Conservation (phyloP, 2,797 vertebrate species). For the Sarcophilus harrisii region DNA sequence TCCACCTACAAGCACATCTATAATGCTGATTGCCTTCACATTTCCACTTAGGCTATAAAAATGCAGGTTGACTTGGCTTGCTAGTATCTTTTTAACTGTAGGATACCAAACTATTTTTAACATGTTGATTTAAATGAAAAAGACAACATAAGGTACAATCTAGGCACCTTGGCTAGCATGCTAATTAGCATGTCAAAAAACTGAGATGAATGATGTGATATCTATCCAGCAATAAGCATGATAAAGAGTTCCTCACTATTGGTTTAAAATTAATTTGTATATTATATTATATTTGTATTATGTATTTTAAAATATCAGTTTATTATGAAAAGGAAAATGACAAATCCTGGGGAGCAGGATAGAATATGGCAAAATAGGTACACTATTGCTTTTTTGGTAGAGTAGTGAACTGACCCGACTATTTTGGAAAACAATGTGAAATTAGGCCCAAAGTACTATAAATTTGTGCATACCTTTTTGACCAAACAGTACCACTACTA, state of each 20-base stretch:
- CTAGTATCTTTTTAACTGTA: not conserved
- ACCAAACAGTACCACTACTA: not conserved
- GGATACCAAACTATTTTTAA: conserved; percentile 16
- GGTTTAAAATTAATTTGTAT: not conserved
- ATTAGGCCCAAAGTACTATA: not conserved
- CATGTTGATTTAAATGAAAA: conserved; percentile 51
- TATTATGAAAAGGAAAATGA: not conserved
- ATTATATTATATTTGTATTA: not conserved
- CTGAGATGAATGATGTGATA: conserved; percentile 49
- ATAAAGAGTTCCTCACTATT: not conserved
- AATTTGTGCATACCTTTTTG: not conserved
- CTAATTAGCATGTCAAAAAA: conserved; percentile 64
- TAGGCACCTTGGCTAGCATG: conserved; percentile 44
- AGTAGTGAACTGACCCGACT: not conserved
- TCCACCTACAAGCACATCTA: not conserved
- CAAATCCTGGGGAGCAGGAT: not conserved
- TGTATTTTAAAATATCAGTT: not conserved
- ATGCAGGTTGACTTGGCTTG: not conserved
- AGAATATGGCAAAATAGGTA: not conserved
- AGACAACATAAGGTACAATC: conserved; percentile 9
- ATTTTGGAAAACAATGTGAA: not conserved
- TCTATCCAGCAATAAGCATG: not conserved
- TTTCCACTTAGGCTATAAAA: conserved; percentile 49
- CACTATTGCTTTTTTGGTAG: not conserved
- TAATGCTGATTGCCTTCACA: conserved; percentile 17